Base-by-base conservation (phyloP, 2,113 vertebrate species). In the Meriones unguiculatus region DNA sequence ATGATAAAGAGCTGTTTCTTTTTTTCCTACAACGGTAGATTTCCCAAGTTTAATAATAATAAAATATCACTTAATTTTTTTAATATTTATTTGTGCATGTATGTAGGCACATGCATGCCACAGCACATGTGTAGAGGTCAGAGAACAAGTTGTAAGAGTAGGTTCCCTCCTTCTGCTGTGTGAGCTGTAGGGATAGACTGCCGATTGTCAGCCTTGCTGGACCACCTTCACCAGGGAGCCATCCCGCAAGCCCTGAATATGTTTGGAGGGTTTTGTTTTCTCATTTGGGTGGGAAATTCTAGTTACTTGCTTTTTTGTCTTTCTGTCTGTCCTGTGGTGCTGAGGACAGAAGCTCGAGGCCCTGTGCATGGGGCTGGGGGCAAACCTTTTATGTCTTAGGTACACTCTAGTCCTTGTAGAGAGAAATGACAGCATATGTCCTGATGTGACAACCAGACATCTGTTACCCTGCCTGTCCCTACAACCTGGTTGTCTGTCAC, bases 21-120 rank as follows among this genome's bases (percentile, higher is more conserved):
- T 67, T 57, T 54, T 15, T 92, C 30, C 78, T 76, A 52, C 14
- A 69, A 38, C 62, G n/a, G 20, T 64, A 2, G 64, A 59, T 87
- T 91, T 93, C 32, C 54, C 86, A 65, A n/a, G 70, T 82, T 72
- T 62, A 85, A 94, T 78, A 80, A 59, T 88, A 80, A 50, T 6
- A 30, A 46, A 4, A 13, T 35, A 64, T 69, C 2, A 52, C 11
- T 35, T 87, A 18, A 67, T 50, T 32, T 86, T 82, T 50, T 54
- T 65, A 41, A 10, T 30, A 41, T 65, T 46, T 65, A 85, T 32
- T 32, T 65, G 62, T 46, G 0, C 15, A 50, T 50, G n/a, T 64
- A 13, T 62, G 13, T 64, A 64, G 24, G 38, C 22, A 62, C n/a
- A 25, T 14, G 4, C 52, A 81, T 20, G 8, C 52, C 52, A 57